A percentile compares a stretch with the other conserved stretches of the same genome.
Evolutionary conservation across 2,113 vertebrate genomes (phyloP).

Genomic region (Calyptomena viridis): DNA sequence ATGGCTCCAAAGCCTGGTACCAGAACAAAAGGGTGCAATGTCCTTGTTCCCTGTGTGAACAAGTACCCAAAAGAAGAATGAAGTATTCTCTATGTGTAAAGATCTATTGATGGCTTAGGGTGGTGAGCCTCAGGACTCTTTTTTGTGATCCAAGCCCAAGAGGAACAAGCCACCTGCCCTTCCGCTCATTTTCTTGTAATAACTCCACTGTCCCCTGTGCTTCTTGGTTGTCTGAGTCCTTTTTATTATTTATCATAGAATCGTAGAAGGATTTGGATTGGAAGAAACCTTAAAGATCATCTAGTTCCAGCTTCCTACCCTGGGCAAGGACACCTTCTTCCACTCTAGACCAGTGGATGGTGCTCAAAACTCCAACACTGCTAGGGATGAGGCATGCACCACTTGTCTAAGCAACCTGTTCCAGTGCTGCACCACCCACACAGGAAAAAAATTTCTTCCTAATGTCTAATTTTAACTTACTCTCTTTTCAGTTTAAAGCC

Average conservation of each 20-base stretch:
- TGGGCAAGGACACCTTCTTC: neutral
- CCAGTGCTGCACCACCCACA: neutral
- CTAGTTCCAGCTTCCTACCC: neutral
- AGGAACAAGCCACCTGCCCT: neutral
- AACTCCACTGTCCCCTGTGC: neutral
- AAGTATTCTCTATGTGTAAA: neutral
- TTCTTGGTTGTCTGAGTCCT: neutral
- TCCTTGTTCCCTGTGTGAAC: neutral
- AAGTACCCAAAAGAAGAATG: neutral
- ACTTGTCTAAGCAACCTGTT: neutral
- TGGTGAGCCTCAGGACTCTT: neutral
- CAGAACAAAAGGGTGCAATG: neutral
- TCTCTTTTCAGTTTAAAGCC: neutral
- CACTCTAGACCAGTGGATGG: neutral
- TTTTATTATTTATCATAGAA: neutral
- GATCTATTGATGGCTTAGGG: neutral
- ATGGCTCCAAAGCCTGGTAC: neutral
- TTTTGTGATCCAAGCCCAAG: neutral
- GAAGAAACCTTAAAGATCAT: neutral
- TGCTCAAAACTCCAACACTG: rapidly evolving
- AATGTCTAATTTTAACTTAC: neutral
- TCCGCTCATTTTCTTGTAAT: neutral
- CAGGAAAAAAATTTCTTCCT: neutral
- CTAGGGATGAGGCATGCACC: neutral
- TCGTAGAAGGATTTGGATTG: neutral